phyloP scores from a whole-genome alignment of 1,140 invertebrate genomes.

The Nasonia longicornis region DNA sequence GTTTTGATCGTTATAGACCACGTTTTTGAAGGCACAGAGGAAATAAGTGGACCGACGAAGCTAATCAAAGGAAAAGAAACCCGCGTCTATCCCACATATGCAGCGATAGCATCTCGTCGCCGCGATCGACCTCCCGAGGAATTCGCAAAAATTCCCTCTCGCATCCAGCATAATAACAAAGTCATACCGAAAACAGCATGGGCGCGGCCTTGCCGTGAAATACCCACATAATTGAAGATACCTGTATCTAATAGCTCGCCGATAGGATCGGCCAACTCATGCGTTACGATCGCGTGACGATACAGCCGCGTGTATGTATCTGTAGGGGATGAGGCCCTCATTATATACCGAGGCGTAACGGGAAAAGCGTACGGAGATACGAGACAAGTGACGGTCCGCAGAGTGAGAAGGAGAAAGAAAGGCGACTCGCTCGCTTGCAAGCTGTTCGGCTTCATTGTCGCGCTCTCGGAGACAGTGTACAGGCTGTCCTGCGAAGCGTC shows the following conservation, averaged over 20 bases:
- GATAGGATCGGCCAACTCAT: slow-evolving; percentile 5
- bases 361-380: neutral
- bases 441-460: slow-evolving; percentile 14
- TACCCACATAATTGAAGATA: slow-evolving; percentile 13
- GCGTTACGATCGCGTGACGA: neutral
- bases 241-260: slow-evolving; percentile 14
- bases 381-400: neutral
- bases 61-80: neutral
- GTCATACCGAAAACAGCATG: neutral
- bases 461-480: neutral
- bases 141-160: neutral
- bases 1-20: neutral
- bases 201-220: neutral
- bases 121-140: neutral
- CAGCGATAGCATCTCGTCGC: no score
- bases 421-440: slow-evolving; percentile 2
- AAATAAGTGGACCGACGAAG: neutral
- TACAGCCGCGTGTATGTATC: neutral
- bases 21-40: no score
- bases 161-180: neutral
- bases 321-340: slow-evolving; percentile 6
- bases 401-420: neutral
- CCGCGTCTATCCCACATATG: no score
- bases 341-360: neutral
- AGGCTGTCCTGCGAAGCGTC: neutral